Percentiles rank a stretch among this genome's conserved stretches.
Evolutionary conservation across 37 sponge, comb jelly and placozoan genomes (phyloP).

Genomic region (Ephydatia muelleri): DNA sequence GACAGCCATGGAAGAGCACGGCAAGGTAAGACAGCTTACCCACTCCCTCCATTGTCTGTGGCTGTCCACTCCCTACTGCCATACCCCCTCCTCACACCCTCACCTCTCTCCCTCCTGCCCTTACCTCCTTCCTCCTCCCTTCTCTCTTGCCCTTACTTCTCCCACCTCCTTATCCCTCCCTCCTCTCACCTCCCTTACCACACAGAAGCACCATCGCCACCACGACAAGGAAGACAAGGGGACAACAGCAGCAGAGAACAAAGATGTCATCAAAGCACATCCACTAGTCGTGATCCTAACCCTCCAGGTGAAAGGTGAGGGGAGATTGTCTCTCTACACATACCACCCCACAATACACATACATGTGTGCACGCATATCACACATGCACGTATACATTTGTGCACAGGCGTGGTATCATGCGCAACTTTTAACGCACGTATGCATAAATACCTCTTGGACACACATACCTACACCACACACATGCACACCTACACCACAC

Average conservation of each 20-base stretch:
- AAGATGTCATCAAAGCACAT: slow-evolving; percentile 26
- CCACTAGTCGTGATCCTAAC: slow-evolving; percentile 35
- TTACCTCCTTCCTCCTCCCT: not conserved
- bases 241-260: slow-evolving; percentile 24
- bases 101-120: not conserved
- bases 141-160: too few relatives aligned
- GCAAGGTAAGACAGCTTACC: not conserved
- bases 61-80: not conserved
- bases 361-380: not conserved
- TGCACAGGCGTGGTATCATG: too few relatives aligned
- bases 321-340: not conserved
- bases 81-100: not conserved
- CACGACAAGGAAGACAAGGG: not conserved
- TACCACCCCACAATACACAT: too few relatives aligned
- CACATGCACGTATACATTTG: not conserved
- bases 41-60: not conserved
- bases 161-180: too few relatives aligned
- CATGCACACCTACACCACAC: too few relatives aligned
- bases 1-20: slow-evolving; percentile 15
- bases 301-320: slow-evolving; percentile 35
- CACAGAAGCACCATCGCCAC: not conserved
- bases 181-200: too few relatives aligned
- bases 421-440: too few relatives aligned
- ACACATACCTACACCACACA: too few relatives aligned
- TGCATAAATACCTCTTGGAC: too few relatives aligned